phyloP scores from a whole-genome alignment of 1,140 invertebrate genomes.

The Cylas formicarius region DNA sequence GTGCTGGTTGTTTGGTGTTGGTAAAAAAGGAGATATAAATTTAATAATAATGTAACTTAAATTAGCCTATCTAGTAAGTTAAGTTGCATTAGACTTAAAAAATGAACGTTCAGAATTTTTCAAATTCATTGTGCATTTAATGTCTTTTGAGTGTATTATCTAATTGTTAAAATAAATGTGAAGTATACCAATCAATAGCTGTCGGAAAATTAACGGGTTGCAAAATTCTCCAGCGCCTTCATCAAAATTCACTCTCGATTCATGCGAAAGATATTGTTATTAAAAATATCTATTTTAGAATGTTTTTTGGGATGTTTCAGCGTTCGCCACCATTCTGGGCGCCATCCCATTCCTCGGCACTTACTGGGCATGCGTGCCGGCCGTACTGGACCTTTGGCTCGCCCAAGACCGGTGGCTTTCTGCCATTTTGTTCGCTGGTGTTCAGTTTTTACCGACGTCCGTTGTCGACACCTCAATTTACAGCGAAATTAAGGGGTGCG shows the following conservation, averaged over 20 bases:
- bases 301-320: conserved; percentile 46
- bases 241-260: background rate
- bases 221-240: too few species aligned
- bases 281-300: conserved; percentile 2
- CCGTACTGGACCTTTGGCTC: conserved; percentile 88
- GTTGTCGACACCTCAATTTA: conserved; percentile 93
- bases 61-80: too few species aligned
- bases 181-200: too few species aligned
- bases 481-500: conserved; percentile 91
- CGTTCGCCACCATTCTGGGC: conserved; percentile 83
- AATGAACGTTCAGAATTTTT: too few species aligned
- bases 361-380: conserved; percentile 90
- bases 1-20: too few species aligned
- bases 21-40: too few species aligned
- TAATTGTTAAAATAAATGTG: too few species aligned
- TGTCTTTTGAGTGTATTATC: too few species aligned
- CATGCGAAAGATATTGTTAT: background rate
- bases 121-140: too few species aligned
- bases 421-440: conserved; percentile 70
- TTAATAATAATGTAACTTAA: too few species aligned
- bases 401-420: conserved; percentile 72
- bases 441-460: conserved; percentile 84
- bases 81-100: too few species aligned
- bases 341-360: conserved; percentile 91
- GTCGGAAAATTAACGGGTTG: too few species aligned